Conservation (phyloP, 2,888 invertebrate genomes). For the Cinara cedri region DNA sequence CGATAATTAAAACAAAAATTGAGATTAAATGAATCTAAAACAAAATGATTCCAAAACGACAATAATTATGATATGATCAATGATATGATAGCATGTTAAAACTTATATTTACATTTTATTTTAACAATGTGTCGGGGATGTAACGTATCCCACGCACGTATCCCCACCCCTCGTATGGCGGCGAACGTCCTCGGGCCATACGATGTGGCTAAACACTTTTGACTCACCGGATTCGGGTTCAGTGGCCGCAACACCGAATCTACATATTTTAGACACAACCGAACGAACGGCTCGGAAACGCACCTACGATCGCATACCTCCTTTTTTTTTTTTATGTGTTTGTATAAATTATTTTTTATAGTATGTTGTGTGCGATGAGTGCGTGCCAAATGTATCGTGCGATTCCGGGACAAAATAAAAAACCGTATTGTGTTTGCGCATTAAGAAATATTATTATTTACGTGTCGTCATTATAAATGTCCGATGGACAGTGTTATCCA, state of each 20-base stretch:
- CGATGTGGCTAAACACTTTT: conserved; percentile 13
- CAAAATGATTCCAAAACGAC: too few species aligned
- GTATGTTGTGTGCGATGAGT: not conserved
- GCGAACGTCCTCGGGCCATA: conserved; percentile 1
- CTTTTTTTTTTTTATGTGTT: too few species aligned
- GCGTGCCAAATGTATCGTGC: conserved; percentile 19
- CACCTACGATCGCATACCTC: conserved; percentile 25
- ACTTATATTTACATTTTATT: too few species aligned
- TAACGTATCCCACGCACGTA: not conserved
- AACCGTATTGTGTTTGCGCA: too few species aligned
- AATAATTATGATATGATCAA: too few species aligned
- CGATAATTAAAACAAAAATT: too few species aligned
- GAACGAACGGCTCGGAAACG: conserved; percentile 11
- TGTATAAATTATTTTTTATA: too few species aligned
- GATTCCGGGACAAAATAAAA: not conserved
- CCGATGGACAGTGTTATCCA: too few species aligned
- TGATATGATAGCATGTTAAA: too few species aligned
- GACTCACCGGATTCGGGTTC: conserved; percentile 43
- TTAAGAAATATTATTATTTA: too few species aligned
- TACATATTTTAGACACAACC: conserved; percentile 44
- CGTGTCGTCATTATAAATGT: too few species aligned
- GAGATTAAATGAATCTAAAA: too few species aligned
- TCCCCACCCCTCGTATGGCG: not conserved
- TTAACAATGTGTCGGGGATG: not conserved
- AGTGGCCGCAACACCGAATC: conserved; percentile 45